Percentiles rank a stretch among this genome's conserved stretches.
phyloP scores from a whole-genome alignment of 2,888 invertebrate species.

The Molorchus minor region DNA sequence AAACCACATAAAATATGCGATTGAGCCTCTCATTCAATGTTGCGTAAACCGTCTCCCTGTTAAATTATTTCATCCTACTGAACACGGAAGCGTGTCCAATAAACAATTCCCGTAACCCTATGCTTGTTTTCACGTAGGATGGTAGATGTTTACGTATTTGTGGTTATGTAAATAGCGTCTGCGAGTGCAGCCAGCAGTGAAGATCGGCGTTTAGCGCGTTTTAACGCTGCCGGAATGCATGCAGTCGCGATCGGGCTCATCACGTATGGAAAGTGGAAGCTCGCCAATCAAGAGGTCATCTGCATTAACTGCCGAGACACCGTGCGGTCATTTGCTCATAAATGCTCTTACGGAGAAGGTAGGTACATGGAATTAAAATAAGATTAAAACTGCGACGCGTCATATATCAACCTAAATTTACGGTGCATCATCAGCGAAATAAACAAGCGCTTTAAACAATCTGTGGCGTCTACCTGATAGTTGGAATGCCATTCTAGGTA shows the following conservation, averaged over 20 bases:
- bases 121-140: slow-evolving; percentile 24
- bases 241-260: slow-evolving; percentile 19
- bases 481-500: no score
- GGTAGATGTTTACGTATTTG: slow-evolving; percentile 34
- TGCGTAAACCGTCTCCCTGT: neutral
- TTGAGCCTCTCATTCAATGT: no score
- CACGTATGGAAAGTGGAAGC: slow-evolving; percentile 31
- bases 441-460: no score
- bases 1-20: no score
- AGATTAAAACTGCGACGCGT: no score
- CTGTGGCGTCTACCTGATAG: no score
- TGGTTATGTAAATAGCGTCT: slow-evolving; percentile 33
- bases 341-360: slow-evolving; percentile 1
- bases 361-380: no score
- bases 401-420: no score
- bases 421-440: no score
- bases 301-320: slow-evolving; percentile 22
- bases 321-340: slow-evolving; percentile 11
- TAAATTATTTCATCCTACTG: slow-evolving; percentile 1
- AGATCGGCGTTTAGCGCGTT: slow-evolving; percentile 15
- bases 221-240: slow-evolving; percentile 11
- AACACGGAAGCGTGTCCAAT: slow-evolving; percentile 20
- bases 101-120: slow-evolving; percentile 23
- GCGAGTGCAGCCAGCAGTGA: slow-evolving; percentile 9
- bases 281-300: slow-evolving; percentile 40